Evolutionary conservation across 2,888 invertebrate genomes (phyloP).

Genomic region (Dicyrtoma fusca): DNA sequence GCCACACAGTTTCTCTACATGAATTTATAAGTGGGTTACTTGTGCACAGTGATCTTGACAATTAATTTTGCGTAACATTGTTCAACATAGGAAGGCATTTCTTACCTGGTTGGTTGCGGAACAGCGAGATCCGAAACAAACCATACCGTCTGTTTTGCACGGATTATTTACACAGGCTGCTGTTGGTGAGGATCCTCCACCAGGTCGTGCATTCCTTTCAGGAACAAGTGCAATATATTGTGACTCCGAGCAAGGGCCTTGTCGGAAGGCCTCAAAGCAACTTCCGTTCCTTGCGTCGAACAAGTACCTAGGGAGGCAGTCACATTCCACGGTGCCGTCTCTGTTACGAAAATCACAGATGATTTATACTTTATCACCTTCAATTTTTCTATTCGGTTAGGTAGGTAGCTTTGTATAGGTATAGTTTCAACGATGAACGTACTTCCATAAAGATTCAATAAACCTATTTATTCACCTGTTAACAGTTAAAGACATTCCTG

Average conservation of each 20-base stretch:
- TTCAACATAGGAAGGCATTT: too few species aligned
- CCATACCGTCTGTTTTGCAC: constrained; percentile 41
- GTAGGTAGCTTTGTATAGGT: too few species aligned
- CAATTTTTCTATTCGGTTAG: too few species aligned
- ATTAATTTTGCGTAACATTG: too few species aligned
- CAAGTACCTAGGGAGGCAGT: constrained; percentile 43
- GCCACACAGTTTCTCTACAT: constrained; percentile 28
- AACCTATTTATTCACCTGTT: constrained; percentile 38
- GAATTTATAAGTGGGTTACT: neutral
- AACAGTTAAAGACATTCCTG: constrained; percentile 41
- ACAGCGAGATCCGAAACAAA: constrained; percentile 47
- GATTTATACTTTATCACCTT: neutral
- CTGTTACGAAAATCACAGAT: constrained; percentile 26
- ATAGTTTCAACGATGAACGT: too few species aligned
- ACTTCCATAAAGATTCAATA: too few species aligned
- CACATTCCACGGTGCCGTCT: constrained; percentile 49
- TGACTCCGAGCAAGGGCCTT: constrained; percentile 46
- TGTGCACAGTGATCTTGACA: too few species aligned
- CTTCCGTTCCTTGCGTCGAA: constrained; percentile 40
- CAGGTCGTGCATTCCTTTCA: neutral
- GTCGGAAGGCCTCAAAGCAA: constrained; percentile 43
- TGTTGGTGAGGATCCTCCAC: constrained; percentile 13
- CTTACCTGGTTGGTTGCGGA: neutral
- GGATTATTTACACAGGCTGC: constrained; percentile 42
- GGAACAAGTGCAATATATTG: constrained; percentile 24